phyloP scores from a whole-genome alignment of 2,113 vertebrate species.

The Phasianus colchicus region DNA sequence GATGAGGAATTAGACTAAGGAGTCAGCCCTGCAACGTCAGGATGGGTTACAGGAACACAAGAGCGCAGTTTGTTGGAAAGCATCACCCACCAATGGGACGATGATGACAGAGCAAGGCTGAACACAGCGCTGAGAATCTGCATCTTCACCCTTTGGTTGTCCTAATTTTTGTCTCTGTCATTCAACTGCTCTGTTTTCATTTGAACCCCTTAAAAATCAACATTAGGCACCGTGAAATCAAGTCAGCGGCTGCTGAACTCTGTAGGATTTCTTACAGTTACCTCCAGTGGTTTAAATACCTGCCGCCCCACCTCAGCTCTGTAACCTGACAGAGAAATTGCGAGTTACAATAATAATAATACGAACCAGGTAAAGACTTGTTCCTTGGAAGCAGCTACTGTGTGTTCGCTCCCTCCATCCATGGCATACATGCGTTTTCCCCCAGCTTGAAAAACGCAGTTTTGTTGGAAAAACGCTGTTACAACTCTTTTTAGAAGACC shows the following conservation, averaged over 20 bases:
- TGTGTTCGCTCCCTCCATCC: background rate
- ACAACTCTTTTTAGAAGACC: background rate
- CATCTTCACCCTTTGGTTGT: background rate
- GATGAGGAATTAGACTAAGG: background rate
- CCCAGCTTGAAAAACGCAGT: background rate
- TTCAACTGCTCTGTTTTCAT: background rate
- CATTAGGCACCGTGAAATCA: background rate
- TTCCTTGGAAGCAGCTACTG: background rate
- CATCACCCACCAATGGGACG: background rate
- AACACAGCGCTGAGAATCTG: background rate
- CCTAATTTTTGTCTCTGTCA: background rate
- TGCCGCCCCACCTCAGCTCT: background rate
- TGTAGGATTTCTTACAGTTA: background rate
- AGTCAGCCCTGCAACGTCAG: conserved; percentile 21
- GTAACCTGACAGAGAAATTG: background rate
- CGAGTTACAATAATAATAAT: rapidly evolving
- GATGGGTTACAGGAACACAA: background rate
- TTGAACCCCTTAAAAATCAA: background rate
- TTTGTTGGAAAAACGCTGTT: background rate
- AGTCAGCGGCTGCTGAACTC: background rate
- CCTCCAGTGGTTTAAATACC: background rate
- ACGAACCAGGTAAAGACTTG: background rate
- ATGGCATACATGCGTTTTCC: background rate
- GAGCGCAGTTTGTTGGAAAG: background rate
- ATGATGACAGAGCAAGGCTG: background rate